Base-by-base conservation (phyloP, 2,888 invertebrate genomes). In the Tinea semifulvella region DNA sequence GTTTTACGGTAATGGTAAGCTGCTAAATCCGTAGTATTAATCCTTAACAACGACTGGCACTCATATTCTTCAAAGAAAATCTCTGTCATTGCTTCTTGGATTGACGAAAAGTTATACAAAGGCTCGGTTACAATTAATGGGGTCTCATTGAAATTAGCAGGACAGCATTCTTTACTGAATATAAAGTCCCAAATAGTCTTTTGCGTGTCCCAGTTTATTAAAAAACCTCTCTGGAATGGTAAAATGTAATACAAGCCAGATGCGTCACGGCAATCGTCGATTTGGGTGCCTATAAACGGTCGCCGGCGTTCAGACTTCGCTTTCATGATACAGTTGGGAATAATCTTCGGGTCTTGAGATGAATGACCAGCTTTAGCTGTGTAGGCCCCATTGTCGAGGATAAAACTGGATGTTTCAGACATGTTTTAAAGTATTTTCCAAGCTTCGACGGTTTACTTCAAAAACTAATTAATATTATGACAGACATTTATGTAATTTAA, bases 21-120 rank as follows among this genome's bases (percentile, higher is more conserved):
- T 1, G 90, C 89, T 49, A 96, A 76, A 68, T 91, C 92, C 0
- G 92, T 87, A 2, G 92, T 87, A 56, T 94, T 94, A 20, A 91
- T 87, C 52, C 92, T 85, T 43, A 92, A 77, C 42, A 98, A 73
- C 0, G 92, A 88, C 45, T 90, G 88, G 56, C 96, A 94, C 56
- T 95, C 95, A 61, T 95, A 99, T 64, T 98, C 97, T 68, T 99
- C 99, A 69, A 98, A 99, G 55, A 99, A 90, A 53, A 99, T 92
- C 71, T 99, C 98, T 31, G 92, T 90, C 79, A 94, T 91, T 0
- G 91, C 93, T 70, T 98, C 97, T 69, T 97, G 95, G 44, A 96
- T 89, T 1, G 94, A 91, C 1, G 88, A 83, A 64, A 98, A 98
- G 66, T 98, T 97, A 61, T 94, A 94, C 53, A 92, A 84, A 0